These are phyloP conservation scores for Engraulis encrasicolus DNA, from an alignment of 2,113 vertebrate genomes.

Conservation along the genomic window DNA sequence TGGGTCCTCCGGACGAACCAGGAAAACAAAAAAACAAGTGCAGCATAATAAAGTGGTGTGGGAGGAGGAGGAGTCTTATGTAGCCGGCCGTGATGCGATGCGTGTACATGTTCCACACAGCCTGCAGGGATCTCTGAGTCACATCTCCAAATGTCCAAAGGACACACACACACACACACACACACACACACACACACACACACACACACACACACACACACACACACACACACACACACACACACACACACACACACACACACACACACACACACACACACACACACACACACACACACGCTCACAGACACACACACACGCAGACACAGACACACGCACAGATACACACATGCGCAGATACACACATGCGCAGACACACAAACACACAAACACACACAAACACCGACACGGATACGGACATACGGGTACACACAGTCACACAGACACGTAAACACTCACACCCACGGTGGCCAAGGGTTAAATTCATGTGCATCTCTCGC, in stretches of 20 bases:
- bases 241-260: too few species aligned
- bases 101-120: neutral
- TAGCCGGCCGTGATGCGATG: neutral
- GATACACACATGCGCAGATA: too few species aligned
- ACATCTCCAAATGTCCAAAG: conserved; percentile 4
- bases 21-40: neutral
- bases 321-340: too few species aligned
- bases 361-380: too few species aligned
- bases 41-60: neutral
- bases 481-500: neutral
- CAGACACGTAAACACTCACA: too few species aligned
- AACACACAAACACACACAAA: neutral
- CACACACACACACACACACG: neutral
- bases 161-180: neutral
- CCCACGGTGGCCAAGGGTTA: neutral
- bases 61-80: neutral
- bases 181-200: neutral
- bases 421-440: too few species aligned
- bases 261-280: neutral
- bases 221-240: too few species aligned
- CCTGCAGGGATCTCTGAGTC: neutral
- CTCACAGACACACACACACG: neutral
- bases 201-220: too few species aligned
- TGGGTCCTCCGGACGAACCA: neutral
- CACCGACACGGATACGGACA: too few species aligned